Base-by-base conservation (phyloP, 2,113 vertebrate genomes). In the Rhinoderma darwinii region DNA sequence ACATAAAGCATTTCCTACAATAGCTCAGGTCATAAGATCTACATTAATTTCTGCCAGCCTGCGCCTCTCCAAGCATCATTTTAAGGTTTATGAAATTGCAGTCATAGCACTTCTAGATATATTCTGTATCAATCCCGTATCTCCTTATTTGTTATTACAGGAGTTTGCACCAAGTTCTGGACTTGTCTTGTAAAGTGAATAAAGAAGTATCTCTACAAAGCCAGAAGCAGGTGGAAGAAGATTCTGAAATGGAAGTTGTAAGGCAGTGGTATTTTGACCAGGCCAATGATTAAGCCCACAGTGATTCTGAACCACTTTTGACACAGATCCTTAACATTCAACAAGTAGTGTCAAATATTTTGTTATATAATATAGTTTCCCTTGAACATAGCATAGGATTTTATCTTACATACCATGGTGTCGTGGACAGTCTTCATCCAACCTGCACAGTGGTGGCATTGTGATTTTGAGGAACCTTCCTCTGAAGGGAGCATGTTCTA, bases 171-270 rank as follows among this genome's bases (percentile, higher is more conserved):
- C 70, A 93, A 11, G 88, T 93, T 39, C 81, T 92, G 90, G 93
- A 96, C 83, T 89, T 97, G 84, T 95, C 95, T 0, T 95, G 90
- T 0, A 84, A 95, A 89, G 91, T 91, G 4, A 94, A 90, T 88
- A 94, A 92, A 61, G 95, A 97, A 86, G 92, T 91, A 0, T 91
- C 92, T 85, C 50, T 93, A 82, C 72, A 72, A 51, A 95, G 92
- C 89, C 95, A 93, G 80, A 88, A 85, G 0, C 18, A 83, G 59
- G 92, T 92, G 6, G 93, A 94, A 86, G 91, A 92, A 88, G 90
- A 68, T 1, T 54, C 88, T 3, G 90, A 90, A 88, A 59, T 88
- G 0, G 88, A 72, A 41, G 83, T 84, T 68, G 17, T 89, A 35
- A 91, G 88, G 87, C 79, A 0, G 25, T 94, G 92, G 91, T 94